phyloP scores from a whole-genome alignment of 2,113 vertebrate species.

The Fukomys damarensis region DNA sequence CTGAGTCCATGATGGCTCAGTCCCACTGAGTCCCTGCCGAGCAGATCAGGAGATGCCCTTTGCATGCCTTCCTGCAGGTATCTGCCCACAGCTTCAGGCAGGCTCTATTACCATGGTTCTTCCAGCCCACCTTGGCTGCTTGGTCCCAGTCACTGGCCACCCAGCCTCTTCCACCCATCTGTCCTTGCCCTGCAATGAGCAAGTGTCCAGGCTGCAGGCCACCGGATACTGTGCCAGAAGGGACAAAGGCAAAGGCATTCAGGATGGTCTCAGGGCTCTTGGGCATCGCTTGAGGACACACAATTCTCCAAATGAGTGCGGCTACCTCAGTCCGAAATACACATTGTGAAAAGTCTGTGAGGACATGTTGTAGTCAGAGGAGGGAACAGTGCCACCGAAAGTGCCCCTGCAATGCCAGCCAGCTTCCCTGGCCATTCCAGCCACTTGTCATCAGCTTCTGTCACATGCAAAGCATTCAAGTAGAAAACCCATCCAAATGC shows the following conservation, averaged over 20 bases:
- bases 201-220: neutral
- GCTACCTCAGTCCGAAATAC: neutral
- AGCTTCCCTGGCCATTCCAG: neutral
- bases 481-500: neutral
- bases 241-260: neutral
- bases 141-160: accelerated
- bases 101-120: accelerated
- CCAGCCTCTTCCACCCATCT: neutral
- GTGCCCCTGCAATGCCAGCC: neutral
- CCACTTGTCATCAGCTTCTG: neutral
- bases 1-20: too few relatives aligned
- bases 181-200: neutral
- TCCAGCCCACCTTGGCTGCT: neutral
- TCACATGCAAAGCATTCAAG: neutral
- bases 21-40: neutral
- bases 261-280: neutral
- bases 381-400: neutral
- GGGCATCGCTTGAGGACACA: neutral
- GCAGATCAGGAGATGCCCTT: neutral
- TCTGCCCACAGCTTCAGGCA: neutral
- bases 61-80: too few relatives aligned
- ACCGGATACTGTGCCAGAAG: neutral
- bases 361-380: neutral
- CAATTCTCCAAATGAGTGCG: neutral
- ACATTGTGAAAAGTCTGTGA: neutral